Conservation (phyloP, 2,888 invertebrate genomes). For the Syritta pipiens region DNA sequence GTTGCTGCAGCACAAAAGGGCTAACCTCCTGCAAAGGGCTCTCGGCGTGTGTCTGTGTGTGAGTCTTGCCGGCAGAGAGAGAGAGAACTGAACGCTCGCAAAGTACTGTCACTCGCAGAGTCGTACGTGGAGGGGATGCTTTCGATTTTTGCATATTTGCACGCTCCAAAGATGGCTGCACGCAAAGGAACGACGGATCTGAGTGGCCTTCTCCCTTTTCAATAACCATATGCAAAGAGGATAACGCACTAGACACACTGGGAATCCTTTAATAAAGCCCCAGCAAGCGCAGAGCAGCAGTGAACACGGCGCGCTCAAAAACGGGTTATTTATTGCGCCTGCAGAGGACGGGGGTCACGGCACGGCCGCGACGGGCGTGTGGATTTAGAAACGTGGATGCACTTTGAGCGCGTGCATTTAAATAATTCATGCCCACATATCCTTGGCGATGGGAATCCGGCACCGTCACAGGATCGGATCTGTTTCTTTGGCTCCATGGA, state of each 20-base stretch:
- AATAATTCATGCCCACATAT: slow-evolving; percentile 46
- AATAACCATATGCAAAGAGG: slow-evolving; percentile 53
- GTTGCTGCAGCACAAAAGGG: slow-evolving; percentile 15
- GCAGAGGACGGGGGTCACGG: slow-evolving; percentile 41
- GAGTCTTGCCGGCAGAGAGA: neutral
- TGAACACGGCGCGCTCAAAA: neutral
- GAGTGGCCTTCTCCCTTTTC: slow-evolving; percentile 35
- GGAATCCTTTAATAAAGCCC: slow-evolving; percentile 37
- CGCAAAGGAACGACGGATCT: slow-evolving; percentile 24
- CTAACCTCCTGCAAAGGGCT: neutral
- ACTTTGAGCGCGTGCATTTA: slow-evolving; percentile 38
- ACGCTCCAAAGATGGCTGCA: slow-evolving; percentile 26
- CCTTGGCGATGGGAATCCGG: neutral
- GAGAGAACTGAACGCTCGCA: slow-evolving; percentile 1
- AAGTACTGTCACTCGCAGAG: slow-evolving; percentile 49
- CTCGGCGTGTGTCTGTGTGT: neutral
- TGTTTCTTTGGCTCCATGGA: slow-evolving; percentile 17
- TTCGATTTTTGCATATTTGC: slow-evolving; percentile 26
- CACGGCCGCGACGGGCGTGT: neutral
- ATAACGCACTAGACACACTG: slow-evolving; percentile 45
- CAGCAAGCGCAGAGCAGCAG: neutral
- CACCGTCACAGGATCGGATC: neutral
- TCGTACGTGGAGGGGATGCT: slow-evolving; percentile 19
- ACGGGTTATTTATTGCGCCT: slow-evolving; percentile 46
- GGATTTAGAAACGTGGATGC: slow-evolving; percentile 21